phyloP scores from a whole-genome alignment of 2,113 vertebrate genomes.

The Pangasianodon gigas region DNA sequence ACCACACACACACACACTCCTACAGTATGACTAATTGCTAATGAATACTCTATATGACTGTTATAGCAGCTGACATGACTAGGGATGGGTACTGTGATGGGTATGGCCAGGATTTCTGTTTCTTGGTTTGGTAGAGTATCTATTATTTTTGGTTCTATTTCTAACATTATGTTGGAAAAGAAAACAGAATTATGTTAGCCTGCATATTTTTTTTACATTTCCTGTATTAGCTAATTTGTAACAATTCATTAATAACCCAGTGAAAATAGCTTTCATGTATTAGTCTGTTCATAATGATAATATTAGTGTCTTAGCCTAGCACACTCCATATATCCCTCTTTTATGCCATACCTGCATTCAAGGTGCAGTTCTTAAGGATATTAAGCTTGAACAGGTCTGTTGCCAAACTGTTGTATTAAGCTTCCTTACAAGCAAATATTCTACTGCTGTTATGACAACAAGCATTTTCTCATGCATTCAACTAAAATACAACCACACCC shows the following conservation, averaged over 20 bases:
- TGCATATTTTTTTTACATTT: neutral
- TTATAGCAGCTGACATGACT: neutral
- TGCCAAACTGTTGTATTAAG: neutral
- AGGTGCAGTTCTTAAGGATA: neutral
- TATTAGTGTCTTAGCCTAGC: neutral
- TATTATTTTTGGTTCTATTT: neutral
- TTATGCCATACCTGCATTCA: neutral
- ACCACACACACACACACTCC: constrained; percentile 5
- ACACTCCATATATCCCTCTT: neutral
- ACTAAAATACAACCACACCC: neutral
- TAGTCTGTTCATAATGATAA: neutral
- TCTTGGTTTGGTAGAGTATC: neutral
- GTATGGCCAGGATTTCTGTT: neutral
- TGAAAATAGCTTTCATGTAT: neutral
- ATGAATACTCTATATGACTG: neutral
- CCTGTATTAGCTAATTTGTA: neutral
- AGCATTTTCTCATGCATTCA: neutral
- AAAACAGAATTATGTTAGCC: neutral
- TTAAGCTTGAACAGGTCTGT: neutral
- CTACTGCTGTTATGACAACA: neutral
- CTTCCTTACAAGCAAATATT: neutral
- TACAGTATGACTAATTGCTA: neutral
- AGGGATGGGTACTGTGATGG: neutral
- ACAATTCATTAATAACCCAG: neutral
- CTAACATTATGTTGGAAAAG: neutral